Evolutionary conservation across 2,113 vertebrate species (phyloP).

Genomic region (Brachyistius frenatus): DNA sequence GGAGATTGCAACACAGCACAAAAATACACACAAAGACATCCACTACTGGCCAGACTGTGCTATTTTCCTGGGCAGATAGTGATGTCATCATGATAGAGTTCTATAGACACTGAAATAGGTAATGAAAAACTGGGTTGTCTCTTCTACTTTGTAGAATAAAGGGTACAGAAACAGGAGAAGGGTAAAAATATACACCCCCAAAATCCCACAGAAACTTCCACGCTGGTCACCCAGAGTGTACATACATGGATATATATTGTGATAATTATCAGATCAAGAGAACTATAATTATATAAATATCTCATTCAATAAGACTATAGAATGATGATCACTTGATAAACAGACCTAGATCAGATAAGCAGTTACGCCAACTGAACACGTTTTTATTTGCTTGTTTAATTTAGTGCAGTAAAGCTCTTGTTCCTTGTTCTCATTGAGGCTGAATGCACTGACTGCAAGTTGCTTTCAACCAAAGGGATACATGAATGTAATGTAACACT

Average conservation of each 20-base stretch:
- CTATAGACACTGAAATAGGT: too few species aligned
- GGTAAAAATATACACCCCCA: too few species aligned
- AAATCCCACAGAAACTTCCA: background rate
- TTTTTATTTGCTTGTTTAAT: background rate
- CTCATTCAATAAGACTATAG: background rate
- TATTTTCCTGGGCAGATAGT: too few species aligned
- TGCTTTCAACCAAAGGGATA: background rate
- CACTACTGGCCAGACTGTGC: too few species aligned
- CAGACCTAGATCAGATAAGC: background rate
- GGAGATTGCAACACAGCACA: too few species aligned
- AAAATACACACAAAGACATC: too few species aligned
- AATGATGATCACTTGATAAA: background rate
- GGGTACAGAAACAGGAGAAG: too few species aligned
- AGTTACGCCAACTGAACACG: background rate
- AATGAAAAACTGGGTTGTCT: too few species aligned
- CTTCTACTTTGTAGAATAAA: too few species aligned
- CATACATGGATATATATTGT: background rate
- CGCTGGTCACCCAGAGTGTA: background rate
- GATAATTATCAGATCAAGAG: background rate
- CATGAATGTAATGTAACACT: background rate
- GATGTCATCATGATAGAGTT: too few species aligned
- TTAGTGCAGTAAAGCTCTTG: background rate
- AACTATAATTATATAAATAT: background rate
- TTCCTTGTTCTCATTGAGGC: background rate
- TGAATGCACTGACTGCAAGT: background rate